Evolutionary conservation across 2,113 vertebrate species (phyloP), one percentile per base, ranked within the genome.

Genomic region (Coreoperca whiteheadi): DNA sequence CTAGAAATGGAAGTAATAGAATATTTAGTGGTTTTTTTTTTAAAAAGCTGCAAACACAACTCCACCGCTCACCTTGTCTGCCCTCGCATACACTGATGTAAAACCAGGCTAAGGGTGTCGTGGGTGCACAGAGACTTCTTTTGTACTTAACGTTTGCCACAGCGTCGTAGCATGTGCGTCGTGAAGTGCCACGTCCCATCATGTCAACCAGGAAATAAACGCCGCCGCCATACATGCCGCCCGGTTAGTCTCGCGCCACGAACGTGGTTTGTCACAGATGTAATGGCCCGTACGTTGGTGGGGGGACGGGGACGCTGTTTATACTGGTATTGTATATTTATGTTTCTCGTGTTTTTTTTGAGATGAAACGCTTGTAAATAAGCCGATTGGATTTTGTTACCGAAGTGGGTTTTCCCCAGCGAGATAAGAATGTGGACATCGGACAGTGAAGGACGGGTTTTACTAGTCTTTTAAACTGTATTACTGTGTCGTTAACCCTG

Each of bases 331-430:
- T 39, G 14, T 46, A 46, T 16, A 16, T 43, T 9, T 32, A 23
- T 41, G 9, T 59, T 57, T 30, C 6, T 46, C 1, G 1, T 65
- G 30, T 81, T 32, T 16, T 81, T 32, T 16, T 65, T 7, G 2
- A 69, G 9, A 23, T 25, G 4, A 48, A 54, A 69, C 0, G 4
- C 10, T 30, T 87, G 73, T 77, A 81, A 70, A 88, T 81, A 63
- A 16, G 56, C 10, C n/a, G 0, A 56, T 43, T 34, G 2, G 16
- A 14, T 41, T 69, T 65, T 65, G n/a, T n/a, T 65, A 68, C 32
- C 1, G 1, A 6, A 6, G 1, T 7, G 8, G 8, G 20, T 32
- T 54, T 48, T 54, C 15, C 11, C 25, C 30, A 39, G 3, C n/a
- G 16, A 50, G 5, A 64, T 34, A 0, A 50, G 15, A 46, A 46